Conservation (phyloP, 2,113 vertebrate species). For the Malurus melanocephalus region DNA sequence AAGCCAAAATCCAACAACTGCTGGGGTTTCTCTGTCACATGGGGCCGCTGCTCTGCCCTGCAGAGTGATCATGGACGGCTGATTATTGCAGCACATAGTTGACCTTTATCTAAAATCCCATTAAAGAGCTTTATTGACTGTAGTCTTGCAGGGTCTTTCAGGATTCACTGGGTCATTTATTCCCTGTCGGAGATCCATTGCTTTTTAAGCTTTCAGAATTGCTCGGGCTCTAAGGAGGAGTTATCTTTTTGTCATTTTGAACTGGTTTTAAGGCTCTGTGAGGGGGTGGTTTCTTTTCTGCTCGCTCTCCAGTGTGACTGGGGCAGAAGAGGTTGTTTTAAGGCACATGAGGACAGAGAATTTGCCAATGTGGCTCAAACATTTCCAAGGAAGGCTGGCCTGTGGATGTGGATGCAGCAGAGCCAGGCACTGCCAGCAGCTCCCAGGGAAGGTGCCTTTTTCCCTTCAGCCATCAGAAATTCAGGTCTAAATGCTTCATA, state of each 20-base stretch:
- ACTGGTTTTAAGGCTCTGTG: not conserved
- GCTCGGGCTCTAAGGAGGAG: not conserved
- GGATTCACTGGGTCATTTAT: constrained; percentile 45
- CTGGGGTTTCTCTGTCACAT: not conserved
- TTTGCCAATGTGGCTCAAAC: not conserved
- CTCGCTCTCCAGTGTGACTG: not conserved
- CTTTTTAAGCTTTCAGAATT: constrained; percentile 12
- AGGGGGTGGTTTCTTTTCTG: not conserved
- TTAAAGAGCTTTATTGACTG: constrained; percentile 53
- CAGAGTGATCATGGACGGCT: not conserved
- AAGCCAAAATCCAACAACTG: not conserved
- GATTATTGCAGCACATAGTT: constrained; percentile 31
- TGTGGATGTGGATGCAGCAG: fast-evolving
- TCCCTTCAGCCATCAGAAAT: not conserved
- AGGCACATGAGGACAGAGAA: not conserved
- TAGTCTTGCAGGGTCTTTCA: constrained; percentile 12
- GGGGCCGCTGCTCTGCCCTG: not conserved
- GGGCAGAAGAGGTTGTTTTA: not conserved
- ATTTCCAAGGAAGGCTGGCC: not conserved
- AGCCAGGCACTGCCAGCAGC: not conserved
- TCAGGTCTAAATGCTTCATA: not conserved
- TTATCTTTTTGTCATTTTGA: not conserved
- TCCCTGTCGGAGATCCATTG: not conserved
- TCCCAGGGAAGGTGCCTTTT: not conserved
- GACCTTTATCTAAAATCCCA: constrained; percentile 62